Evolutionary conservation across 2,797 vertebrate genomes (phyloP).

Genomic region (Micropoecilia bifurca): DNA sequence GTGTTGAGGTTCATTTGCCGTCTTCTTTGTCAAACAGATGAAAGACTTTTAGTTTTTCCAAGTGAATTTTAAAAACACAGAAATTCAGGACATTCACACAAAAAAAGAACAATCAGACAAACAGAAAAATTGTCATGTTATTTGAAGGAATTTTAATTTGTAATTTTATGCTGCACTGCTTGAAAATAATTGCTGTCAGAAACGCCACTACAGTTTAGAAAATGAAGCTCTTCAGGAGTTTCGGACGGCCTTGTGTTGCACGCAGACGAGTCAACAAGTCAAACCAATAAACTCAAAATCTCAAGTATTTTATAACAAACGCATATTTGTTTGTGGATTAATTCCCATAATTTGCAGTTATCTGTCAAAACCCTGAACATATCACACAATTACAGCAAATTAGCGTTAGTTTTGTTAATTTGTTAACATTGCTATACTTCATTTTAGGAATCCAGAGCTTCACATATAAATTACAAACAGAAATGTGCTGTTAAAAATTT

Average conservation of each 20-base stretch:
- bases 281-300: background rate
- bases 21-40: slow-evolving; percentile 37
- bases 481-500: background rate
- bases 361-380: background rate
- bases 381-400: background rate
- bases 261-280: background rate
- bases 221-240: slow-evolving; percentile 33
- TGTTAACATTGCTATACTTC: background rate
- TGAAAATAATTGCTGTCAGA: slow-evolving; percentile 75
- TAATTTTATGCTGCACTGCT: slow-evolving; percentile 68
- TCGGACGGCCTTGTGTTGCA: slow-evolving; percentile 18
- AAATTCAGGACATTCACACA: slow-evolving; percentile 26
- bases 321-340: background rate
- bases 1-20: slow-evolving; percentile 47
- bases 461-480: background rate
- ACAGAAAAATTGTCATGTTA: slow-evolving; percentile 50
- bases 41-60: slow-evolving; percentile 57
- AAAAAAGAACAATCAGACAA: slow-evolving; percentile 23
- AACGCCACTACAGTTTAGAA: slow-evolving; percentile 62
- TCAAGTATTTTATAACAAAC: background rate
- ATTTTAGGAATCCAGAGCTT: background rate
- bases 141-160: slow-evolving; percentile 63
- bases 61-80: slow-evolving; percentile 24
- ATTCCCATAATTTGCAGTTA: background rate
- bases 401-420: background rate